These are phyloP conservation scores for Brienomyrus longianalis DNA, from an alignment of 2,113 vertebrate genomes.

Conservation along the genomic window DNA sequence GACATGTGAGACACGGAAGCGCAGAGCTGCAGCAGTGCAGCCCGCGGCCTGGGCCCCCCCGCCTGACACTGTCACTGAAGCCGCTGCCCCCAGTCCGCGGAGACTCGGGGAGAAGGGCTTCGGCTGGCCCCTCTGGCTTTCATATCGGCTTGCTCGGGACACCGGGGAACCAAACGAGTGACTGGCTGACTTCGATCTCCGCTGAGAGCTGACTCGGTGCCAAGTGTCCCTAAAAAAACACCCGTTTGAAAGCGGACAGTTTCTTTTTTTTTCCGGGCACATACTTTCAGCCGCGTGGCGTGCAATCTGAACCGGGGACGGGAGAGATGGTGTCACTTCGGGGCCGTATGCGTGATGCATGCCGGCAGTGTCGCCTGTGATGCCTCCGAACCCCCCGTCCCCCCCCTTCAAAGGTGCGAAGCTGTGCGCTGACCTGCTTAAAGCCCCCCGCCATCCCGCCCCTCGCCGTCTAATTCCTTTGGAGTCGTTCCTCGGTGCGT, in stretches of 20 bases:
- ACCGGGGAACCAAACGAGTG: not conserved
- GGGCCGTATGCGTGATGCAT: not conserved
- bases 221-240: not conserved
- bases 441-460: constrained; percentile 7
- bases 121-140: not conserved
- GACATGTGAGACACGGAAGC: not conserved
- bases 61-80: not conserved
- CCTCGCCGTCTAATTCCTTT: constrained; percentile 25
- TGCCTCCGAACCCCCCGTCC: not conserved
- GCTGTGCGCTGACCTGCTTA: constrained; percentile 35
- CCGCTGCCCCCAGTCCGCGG: not conserved
- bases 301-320: too few relatives aligned
- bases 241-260: not conserved
- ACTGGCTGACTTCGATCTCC: not conserved
- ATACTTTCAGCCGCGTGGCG: not conserved
- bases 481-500: constrained; percentile 33
- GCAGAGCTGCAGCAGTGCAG: not conserved
- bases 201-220: not conserved
- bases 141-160: not conserved
- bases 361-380: not conserved
- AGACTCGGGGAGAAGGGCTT: constrained; percentile 8
- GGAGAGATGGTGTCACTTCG: not conserved
- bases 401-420: constrained; percentile 24
- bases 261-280: not conserved
- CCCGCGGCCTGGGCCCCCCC: not conserved